Base-by-base conservation (phyloP, 1,140 invertebrate genomes). In the Campodea augens region DNA sequence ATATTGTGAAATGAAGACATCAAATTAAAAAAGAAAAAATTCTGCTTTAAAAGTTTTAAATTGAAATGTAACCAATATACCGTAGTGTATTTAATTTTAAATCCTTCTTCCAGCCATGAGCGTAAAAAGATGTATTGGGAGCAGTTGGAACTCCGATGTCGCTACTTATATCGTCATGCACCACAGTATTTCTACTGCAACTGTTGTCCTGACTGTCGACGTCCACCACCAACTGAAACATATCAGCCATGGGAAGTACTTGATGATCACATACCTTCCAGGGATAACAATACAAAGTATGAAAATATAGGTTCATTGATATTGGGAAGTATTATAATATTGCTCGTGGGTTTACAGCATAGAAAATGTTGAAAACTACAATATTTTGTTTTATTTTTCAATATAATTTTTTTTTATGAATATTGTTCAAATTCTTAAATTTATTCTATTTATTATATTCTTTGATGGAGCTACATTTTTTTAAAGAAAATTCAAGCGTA, bases 91-190 rank as follows among this genome's bases (percentile, higher is more conserved):
- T 47, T 20, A 19, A 42, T 48, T 27, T 51, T 52, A 42, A 41
- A 39, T 48, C 48, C 53, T 44, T 53, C 49, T 53, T 60, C 25
- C 57, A 81, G 83, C 52, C 85, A 91, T 59, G 86, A 90, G 62
- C 77, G 81, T 46, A 89, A 89, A 63, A 89, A 89, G 60, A 86
- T 87, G 75, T 90, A 90, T 59, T 89, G 85, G 85, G 84, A 87
- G 55, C 83, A 89, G 60, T 57, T 90, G 58, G 85, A 90, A 56
- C 57, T 86, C 21, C 62, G 85, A 46, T 82, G 84, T 56, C 66
- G 84, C 44, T 81, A 80, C 2, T 55, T 88, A 41, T 86, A 83
- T 54, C 59, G 68, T 44, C 67, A 77, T 38, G 64, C 42, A 5
- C 56, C 54, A 24, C 48, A 51, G 10, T 53, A 47, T 5, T 47